Evolutionary conservation across 2,888 invertebrate genomes (phyloP).

Genomic region (Lasioglossum zephyrum): DNA sequence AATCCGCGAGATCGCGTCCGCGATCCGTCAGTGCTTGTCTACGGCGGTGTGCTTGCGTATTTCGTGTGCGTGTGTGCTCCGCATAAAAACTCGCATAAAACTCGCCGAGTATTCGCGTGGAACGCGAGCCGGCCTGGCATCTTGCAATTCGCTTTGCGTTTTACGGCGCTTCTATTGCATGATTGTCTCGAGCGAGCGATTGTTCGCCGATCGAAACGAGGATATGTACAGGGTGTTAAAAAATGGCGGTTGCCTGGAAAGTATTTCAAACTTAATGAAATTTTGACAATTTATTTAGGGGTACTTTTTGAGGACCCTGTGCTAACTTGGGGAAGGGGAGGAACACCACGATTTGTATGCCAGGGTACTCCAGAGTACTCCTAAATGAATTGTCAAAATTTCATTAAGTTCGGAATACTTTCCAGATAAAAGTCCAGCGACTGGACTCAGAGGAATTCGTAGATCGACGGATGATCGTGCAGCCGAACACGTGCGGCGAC

Average conservation of each 20-base stretch:
- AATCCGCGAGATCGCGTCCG: constrained; percentile 25
- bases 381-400: too few relatives aligned
- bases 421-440: too few relatives aligned
- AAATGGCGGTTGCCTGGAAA: too few relatives aligned
- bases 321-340: too few relatives aligned
- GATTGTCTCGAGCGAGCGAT: neutral
- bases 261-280: too few relatives aligned
- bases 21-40: constrained; percentile 9
- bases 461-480: neutral
- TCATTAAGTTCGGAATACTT: too few relatives aligned
- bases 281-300: too few relatives aligned
- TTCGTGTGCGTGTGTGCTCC: neutral
- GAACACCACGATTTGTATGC: too few relatives aligned
- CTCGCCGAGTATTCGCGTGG: neutral
- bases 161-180: neutral
- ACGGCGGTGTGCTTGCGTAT: neutral
- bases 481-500: neutral
- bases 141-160: neutral
- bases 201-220: neutral
- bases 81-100: neutral
- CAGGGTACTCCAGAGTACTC: too few relatives aligned
- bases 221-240: neutral
- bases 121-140: neutral
- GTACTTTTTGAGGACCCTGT: too few relatives aligned
- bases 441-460: neutral